phyloP scores from a whole-genome alignment of 2,888 invertebrate species.

The Heliconius cydno region DNA sequence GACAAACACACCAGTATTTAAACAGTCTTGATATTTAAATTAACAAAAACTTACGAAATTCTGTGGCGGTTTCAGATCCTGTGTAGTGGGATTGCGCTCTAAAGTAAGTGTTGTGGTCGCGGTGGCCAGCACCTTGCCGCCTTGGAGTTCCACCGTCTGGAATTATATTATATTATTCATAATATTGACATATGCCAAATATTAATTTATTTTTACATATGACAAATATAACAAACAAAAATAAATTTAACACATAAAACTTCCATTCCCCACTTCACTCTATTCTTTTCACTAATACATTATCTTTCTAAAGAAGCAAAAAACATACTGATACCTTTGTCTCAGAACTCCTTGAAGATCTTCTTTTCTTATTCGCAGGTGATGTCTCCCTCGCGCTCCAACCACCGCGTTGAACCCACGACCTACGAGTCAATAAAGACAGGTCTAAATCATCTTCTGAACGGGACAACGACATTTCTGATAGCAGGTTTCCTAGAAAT shows the following conservation, averaged over 20 bases:
- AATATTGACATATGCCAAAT: no score
- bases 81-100: constrained; percentile 71
- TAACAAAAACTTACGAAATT: constrained; percentile 67
- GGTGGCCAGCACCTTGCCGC: constrained; percentile 79
- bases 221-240: no score
- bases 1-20: no score
- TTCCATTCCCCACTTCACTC: no score
- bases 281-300: background rate
- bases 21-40: no score
- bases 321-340: constrained; percentile 66
- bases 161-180: background rate
- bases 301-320: background rate
- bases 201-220: no score
- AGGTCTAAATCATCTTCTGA: constrained; percentile 92
- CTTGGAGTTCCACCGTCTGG: constrained; percentile 76
- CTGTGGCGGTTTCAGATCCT: constrained; percentile 74
- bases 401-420: constrained; percentile 77
- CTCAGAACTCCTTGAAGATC: constrained; percentile 72
- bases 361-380: constrained; percentile 70
- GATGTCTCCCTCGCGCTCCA: constrained; percentile 70
- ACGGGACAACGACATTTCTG: constrained; percentile 91
- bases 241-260: no score
- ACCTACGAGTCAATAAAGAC: constrained; percentile 76
- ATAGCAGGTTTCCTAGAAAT: constrained; percentile 85
- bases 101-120: constrained; percentile 79